Evolutionary conservation across 2,113 vertebrate genomes (phyloP).

Genomic region (Xiphophorus hellerii): DNA sequence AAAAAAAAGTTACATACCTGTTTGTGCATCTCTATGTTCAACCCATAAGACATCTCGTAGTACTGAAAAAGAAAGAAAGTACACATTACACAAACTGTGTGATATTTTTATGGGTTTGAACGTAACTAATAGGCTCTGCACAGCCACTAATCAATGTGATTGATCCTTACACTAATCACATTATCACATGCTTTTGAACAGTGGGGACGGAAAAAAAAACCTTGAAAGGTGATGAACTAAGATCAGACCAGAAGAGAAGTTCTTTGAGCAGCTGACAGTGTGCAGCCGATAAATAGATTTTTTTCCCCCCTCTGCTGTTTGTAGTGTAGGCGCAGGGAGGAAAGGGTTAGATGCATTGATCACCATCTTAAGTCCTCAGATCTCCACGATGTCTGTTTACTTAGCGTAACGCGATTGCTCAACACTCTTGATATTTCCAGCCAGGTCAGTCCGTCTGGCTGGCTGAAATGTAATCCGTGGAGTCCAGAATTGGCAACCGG

Average conservation of each 20-base stretch:
- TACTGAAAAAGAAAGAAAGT: constrained; percentile 82
- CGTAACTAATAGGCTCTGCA: not conserved
- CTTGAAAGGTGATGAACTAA: constrained; percentile 20
- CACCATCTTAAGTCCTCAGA: constrained; percentile 58
- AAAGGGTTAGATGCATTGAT: constrained; percentile 66
- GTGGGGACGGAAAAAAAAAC: constrained; percentile 3
- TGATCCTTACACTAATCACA: constrained; percentile 20
- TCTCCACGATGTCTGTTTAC: constrained; percentile 71
- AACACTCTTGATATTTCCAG: constrained; percentile 73
- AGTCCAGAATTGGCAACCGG: constrained; percentile 74
- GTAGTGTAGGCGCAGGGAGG: constrained; percentile 35
- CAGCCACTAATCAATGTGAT: constrained; percentile 21
- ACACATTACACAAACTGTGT: not conserved
- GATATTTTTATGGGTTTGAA: not conserved
- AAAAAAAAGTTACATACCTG: constrained; percentile 79
- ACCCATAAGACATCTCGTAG: constrained; percentile 98
- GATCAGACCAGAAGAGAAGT: constrained; percentile 33
- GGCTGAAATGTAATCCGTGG: constrained; percentile 74
- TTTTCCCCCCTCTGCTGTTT: constrained; percentile 19
- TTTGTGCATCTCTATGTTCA: constrained; percentile 99
- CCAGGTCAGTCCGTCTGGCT: constrained; percentile 69
- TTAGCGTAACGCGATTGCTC: constrained; percentile 68
- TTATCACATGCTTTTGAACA: constrained; percentile 23
- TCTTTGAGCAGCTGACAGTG: constrained; percentile 41
- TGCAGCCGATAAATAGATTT: constrained; percentile 54